These are phyloP conservation scores for Magallana gigas DNA, from an alignment of 1,140 invertebrate species.

Conservation along the genomic window DNA sequence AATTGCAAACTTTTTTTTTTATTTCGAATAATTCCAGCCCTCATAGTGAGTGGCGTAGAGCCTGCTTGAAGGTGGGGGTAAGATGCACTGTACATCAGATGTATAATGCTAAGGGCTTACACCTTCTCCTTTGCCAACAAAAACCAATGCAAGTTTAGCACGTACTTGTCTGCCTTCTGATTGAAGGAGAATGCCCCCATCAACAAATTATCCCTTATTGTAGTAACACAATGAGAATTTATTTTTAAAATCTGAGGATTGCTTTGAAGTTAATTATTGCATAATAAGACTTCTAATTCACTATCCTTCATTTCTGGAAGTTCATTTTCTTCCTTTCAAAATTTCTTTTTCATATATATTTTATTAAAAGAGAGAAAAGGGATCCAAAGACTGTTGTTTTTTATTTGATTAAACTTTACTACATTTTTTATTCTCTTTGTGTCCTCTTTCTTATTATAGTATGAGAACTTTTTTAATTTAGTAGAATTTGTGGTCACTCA, in stretches of 20 bases:
- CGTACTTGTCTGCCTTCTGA: background rate
- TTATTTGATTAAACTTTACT: too few relatives aligned
- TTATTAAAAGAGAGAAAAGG: too few relatives aligned
- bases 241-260: background rate
- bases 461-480: too few relatives aligned
- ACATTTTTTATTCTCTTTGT: too few relatives aligned
- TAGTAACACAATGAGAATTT: background rate
- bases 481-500: too few relatives aligned
- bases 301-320: background rate
- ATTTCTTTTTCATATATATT: too few relatives aligned
- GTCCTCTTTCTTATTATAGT: too few relatives aligned
- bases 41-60: background rate
- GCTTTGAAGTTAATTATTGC: constrained; percentile 20
- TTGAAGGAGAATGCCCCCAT: background rate
- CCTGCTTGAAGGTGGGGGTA: constrained; percentile 5
- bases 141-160: background rate
- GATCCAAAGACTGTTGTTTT: too few relatives aligned
- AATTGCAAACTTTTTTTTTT: constrained; percentile 34
- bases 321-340: background rate
- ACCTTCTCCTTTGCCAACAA: constrained; percentile 5
- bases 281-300: background rate
- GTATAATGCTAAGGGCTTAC: background rate
- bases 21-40: constrained; percentile 20
- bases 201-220: constrained; percentile 10
- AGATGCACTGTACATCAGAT: background rate